These are phyloP conservation scores for Sthenelais limicola DNA, from an alignment of 2,888 invertebrate species.

Conservation along the genomic window DNA sequence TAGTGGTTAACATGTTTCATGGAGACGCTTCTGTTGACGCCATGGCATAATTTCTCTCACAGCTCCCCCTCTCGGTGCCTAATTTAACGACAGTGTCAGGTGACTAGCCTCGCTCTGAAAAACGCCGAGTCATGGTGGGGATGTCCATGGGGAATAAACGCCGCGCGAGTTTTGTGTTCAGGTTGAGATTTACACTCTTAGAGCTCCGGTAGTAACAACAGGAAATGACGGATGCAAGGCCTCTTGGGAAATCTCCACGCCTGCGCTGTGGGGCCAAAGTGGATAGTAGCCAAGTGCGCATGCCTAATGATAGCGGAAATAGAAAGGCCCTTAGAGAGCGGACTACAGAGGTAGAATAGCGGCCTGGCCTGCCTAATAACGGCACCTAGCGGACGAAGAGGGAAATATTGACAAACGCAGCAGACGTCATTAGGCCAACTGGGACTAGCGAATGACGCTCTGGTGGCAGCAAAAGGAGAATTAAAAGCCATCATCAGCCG, in stretches of 20 bases:
- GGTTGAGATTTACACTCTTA: neutral
- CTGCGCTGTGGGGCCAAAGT: constrained; percentile 7
- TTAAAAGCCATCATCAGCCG: constrained; percentile 3
- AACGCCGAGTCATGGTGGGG: no score
- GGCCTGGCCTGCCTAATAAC: constrained; percentile 23
- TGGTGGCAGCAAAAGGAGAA: neutral
- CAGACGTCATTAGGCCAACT: constrained; percentile 26
- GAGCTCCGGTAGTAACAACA: constrained; percentile 9
- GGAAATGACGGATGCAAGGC: constrained; percentile 32
- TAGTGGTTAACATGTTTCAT: no score
- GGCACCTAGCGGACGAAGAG: constrained; percentile 3
- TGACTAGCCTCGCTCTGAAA: no score
- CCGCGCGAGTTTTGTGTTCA: constrained; percentile 11
- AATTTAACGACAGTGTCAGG: no score
- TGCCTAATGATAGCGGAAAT: constrained; percentile 34
- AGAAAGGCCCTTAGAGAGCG: constrained; percentile 25
- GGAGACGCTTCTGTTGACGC: no score
- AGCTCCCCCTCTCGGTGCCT: no score
- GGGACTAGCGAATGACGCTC: neutral
- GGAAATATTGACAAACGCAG: constrained; percentile 37
- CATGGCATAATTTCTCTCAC: no score
- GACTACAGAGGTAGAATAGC: neutral
- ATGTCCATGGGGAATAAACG: no score
- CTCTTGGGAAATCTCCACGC: constrained; percentile 6
- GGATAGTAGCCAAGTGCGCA: neutral